Conservation (phyloP, 2,113 vertebrate species). For the Bufo gargarizans region DNA sequence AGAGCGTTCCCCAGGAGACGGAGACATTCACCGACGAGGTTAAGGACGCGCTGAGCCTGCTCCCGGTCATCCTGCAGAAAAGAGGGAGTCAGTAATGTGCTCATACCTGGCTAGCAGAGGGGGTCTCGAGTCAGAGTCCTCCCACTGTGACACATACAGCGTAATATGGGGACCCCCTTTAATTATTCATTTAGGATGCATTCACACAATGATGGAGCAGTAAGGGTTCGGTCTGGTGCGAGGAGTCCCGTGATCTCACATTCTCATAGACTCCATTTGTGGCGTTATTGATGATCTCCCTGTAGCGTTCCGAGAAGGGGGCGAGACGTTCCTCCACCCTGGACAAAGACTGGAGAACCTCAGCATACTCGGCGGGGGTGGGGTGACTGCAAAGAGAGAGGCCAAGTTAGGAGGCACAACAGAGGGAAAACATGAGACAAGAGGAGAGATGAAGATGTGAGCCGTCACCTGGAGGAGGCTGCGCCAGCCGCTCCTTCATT, state of each 20-base stretch:
- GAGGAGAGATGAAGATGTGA: neutral
- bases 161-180: no score
- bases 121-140: no score
- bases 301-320: conserved; percentile 86
- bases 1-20: conserved; percentile 87
- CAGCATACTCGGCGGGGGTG: conserved; percentile 82
- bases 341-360: conserved; percentile 84
- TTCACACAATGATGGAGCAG: neutral
- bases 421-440: neutral
- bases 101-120: no score
- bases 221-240: no score
- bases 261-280: conserved; percentile 83
- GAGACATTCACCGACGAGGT: conserved; percentile 84
- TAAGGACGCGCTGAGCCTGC: conserved; percentile 84
- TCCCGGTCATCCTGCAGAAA: conserved; percentile 81
- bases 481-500: conserved; percentile 9
- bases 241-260: conserved; percentile 67
- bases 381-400: conserved; percentile 75
- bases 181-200: no score
- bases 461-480: neutral
- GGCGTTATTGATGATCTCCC: conserved; percentile 82
- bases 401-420: neutral
- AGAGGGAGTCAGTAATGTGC: neutral
- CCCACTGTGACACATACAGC: no score
- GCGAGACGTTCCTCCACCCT: conserved; percentile 83